A percentile compares a stretch with the other conserved stretches of the same genome.
phyloP scores from a whole-genome alignment of 2,888 invertebrate genomes.

The Nasonia oneida region DNA sequence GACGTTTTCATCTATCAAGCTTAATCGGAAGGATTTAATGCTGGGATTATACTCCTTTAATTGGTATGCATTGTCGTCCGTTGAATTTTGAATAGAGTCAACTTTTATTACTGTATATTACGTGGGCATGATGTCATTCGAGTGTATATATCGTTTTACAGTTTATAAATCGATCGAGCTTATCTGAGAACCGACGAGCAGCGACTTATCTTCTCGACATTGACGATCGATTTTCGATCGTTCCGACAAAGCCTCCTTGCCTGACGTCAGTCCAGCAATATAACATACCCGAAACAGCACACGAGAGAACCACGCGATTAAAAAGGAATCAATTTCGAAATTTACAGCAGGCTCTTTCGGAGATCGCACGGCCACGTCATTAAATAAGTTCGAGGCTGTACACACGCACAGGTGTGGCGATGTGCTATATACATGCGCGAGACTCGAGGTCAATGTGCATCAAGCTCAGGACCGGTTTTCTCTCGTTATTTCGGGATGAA shows the following conservation, averaged over 20 bases:
- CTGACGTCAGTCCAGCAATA: not conserved
- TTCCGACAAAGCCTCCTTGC: too few species aligned
- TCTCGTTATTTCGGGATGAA: not conserved
- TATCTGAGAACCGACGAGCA: not conserved
- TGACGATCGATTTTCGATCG: not conserved
- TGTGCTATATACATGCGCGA: not conserved
- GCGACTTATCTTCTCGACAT: not conserved
- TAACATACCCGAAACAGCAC: not conserved
- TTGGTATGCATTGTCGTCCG: not conserved
- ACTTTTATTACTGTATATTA: not conserved
- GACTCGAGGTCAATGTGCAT: constrained; percentile 40
- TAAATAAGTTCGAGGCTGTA: too few species aligned
- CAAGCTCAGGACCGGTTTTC: constrained; percentile 23
- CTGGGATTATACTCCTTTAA: not conserved
- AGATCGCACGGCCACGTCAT: not conserved
- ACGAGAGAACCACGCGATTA: not conserved
- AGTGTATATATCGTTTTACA: too few species aligned
- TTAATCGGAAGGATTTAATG: not conserved
- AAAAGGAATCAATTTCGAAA: not conserved
- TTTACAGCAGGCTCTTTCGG: not conserved
- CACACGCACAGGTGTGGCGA: constrained; percentile 4
- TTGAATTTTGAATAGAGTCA: not conserved
- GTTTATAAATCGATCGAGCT: too few species aligned
- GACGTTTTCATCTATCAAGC: not conserved
- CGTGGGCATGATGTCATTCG: too few species aligned